Evolutionary conservation across 2,113 vertebrate genomes (phyloP).

Genomic region (Mohoua ochrocephala): DNA sequence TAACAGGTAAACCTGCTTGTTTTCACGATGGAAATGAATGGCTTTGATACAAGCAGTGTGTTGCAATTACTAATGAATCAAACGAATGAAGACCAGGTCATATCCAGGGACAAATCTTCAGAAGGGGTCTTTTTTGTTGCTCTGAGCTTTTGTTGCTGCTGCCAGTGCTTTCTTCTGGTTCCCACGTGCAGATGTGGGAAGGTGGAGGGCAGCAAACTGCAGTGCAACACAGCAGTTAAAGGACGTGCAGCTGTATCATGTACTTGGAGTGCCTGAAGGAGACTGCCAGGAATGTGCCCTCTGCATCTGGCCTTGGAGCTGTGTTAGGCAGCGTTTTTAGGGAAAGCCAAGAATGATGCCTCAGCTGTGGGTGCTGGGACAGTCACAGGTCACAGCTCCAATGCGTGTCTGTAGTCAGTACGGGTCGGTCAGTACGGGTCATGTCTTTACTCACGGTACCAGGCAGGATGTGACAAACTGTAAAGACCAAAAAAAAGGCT

Average conservation of each 20-base stretch:
- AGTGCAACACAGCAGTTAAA: not conserved
- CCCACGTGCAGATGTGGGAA: fast-evolving
- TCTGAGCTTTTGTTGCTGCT: not conserved
- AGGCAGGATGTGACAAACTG: not conserved
- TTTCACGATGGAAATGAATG: not conserved
- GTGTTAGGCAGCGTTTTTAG: not conserved
- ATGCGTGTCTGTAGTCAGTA: fast-evolving
- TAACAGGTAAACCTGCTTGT: not conserved
- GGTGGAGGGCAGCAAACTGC: not conserved
- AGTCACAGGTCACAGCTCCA: not conserved
- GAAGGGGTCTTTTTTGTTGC: not conserved
- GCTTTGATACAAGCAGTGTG: not conserved
- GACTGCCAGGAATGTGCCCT: not conserved
- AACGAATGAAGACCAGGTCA: not conserved
- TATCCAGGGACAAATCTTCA: not conserved
- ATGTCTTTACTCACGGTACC: not conserved
- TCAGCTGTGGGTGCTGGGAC: not conserved
- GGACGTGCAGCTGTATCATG: not conserved
- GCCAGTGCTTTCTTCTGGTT: not conserved
- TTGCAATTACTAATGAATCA: not conserved
- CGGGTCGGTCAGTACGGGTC: not conserved
- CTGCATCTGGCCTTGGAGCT: not conserved
- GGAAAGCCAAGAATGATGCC: not conserved
- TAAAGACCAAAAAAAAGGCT: not conserved
- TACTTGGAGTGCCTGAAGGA: not conserved